Evolutionary conservation across 2,888 invertebrate species (phyloP), one percentile per base, ranked within the genome.

Genomic region (Metacarcinus magister): DNA sequence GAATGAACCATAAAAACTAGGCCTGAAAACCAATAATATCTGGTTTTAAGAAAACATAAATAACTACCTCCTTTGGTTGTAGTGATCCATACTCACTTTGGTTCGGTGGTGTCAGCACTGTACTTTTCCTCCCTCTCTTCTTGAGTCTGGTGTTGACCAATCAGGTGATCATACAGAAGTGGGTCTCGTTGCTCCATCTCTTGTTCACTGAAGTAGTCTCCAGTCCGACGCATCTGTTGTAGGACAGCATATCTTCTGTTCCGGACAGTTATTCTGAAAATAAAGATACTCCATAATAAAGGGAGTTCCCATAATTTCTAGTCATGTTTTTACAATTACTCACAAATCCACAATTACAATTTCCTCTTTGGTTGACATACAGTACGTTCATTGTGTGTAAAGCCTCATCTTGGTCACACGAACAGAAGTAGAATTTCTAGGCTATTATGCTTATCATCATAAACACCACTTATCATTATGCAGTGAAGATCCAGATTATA

Each of bases 171-270:
- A 98, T 99, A 99, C 0, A 99, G 97, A 95, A 99, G 98, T 0
- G 99, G 99, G 97, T 99, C 99, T 96, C 99, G 98, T 97, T 98
- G 98, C 98, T 99, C 99, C 99, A 99, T 99, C 98, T 99, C 99
- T 96, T 98, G 98, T 97, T 99, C 99, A 97, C 98, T 98, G 97
- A 99, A 99, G 97, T 99, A 99, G 46, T 98, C 98, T 19, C 98
- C 98, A 97, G 98, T 98, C 94, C 98, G 98, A 82, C 98, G 98
- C 97, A 99, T 97, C 97, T 98, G 98, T 97, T 98, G 98, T 97
- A 99, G 98, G 0, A 99, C 99, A 97, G 98, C 98, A 97, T 98
- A 99, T 87, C 99, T 98, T 97, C 99, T 98, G 97, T 99, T 99
- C 97, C 98, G 98, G 0, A 98, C 97, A 97, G 98, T 98, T 95